Conservation (phyloP, 92 coral and sea anemone species). For the Parazoanthus atlanticus region DNA sequence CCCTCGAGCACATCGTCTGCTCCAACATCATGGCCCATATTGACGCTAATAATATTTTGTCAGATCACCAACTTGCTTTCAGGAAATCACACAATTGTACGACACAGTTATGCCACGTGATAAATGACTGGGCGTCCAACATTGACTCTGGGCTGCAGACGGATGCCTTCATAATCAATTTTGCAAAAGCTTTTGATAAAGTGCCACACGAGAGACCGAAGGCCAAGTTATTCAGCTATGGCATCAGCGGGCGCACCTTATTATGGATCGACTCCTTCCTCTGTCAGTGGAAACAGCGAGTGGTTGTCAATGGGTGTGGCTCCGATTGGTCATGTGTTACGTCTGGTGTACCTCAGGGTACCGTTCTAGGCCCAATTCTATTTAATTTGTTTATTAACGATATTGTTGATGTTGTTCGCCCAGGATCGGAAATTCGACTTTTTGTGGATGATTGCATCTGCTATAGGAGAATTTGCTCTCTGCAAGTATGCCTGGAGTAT, state of each 20-base stretch:
- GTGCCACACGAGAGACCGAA: constrained; percentile 23
- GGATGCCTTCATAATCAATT: constrained; percentile 13
- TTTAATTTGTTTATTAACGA: background rate
- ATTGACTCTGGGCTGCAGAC: constrained; percentile 20
- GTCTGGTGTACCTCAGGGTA: constrained; percentile 6
- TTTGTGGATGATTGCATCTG: constrained; percentile 35
- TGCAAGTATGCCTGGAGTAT: constrained; percentile 2
- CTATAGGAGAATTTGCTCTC: constrained; percentile 18
- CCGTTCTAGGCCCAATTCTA: background rate
- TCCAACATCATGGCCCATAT: constrained; percentile 20
- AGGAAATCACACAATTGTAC: constrained; percentile 21
- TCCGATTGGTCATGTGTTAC: constrained; percentile 1
- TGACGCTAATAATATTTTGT: background rate
- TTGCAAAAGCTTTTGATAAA: constrained; percentile 20
- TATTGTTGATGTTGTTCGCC: background rate
- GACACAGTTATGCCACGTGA: constrained; percentile 16
- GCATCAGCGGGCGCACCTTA: constrained; percentile 15
- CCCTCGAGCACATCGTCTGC: constrained; percentile 37
- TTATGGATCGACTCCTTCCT: constrained; percentile 19
- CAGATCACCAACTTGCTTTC: constrained; percentile 11
- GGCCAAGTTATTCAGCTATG: constrained; percentile 11
- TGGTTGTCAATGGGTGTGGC: constrained; percentile 3
- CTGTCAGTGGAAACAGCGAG: constrained; percentile 14
- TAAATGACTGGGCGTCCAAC: constrained; percentile 19
- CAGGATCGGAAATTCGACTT: constrained; percentile 15